Evolutionary conservation across 2,113 vertebrate genomes (phyloP), one percentile per base, ranked within the genome.

Genomic region (Mustela nigripes): DNA sequence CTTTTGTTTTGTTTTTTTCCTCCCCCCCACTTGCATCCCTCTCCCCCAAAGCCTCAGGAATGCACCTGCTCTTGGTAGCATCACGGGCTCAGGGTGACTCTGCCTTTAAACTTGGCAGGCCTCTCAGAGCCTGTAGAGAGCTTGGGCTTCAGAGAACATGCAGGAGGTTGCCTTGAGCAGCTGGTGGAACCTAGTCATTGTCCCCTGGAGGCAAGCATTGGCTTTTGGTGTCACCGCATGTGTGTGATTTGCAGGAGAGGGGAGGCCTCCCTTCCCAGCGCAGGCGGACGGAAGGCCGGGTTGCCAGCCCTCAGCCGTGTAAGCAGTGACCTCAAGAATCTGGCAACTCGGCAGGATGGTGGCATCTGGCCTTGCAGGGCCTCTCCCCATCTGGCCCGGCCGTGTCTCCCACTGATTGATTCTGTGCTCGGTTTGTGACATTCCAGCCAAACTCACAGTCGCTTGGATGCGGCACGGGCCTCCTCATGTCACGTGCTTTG

Each of bases 281-380:
- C 67, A 7, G 69, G 79, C 39, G 10, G 67, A 80, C 94, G 14
- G 48, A 39, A 79, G 94, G 87, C 87, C 0, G 53, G 31, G 45
- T 26, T 69, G 56, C 86, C 62, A 33, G 3, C 92, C 56, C 87
- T 53, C 22, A 0, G 39, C 33, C 1, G 45, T 39, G 50, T 48
- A 24, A 89, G 83, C 15, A 1, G 74, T 53, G 76, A 95, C 84
- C 94, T 81, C 28, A 9, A 24, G 74, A 92, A 86, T 74, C 83
- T 85, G 91, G 93, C 58, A 63, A 48, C 88, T 87, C 83, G 10
- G 79, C 1, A 1, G 91, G 89, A 48, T 0, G 0, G 56, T 85
- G 96, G 88, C 96, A 71, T 90, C 94, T 45, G 65, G 76, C 87
- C 94, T 95, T 94, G 42, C 79, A 69, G 87, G 95, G 91, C 83